Evolutionary conservation across 2,113 vertebrate species (phyloP), one percentile per base, ranked within the genome.

Genomic region (Etia nguti): DNA sequence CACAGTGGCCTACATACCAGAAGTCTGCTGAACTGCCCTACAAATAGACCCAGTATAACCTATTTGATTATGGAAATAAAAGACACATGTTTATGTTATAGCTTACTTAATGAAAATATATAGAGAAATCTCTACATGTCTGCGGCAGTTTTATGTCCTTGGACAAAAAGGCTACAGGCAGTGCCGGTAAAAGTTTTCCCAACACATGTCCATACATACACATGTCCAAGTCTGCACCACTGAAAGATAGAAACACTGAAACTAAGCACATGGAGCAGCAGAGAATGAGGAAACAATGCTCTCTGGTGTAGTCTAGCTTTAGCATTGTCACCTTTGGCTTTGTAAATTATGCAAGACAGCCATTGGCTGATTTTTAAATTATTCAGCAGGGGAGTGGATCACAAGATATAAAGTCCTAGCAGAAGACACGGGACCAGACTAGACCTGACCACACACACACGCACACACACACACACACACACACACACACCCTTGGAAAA

Each of bases 351-450:
- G 95, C 94, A 96, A 57, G 80, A 77, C 90, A 92, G 92, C 87
- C 93, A 93, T 95, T 94, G 95, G 94, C 93, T 94, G 92, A 94
- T 95, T 92, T 87, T 90, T 96, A 29, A 95, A 96, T 96, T 94
- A 96, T 96, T 96, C 93, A 96, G 46, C 65, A 92, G 79, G 88
- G 79, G 90, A 95, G 91, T 83, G 46, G 92, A 95, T 95, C 89
- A 89, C 92, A 91, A 94, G 91, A 94, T 91, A 93, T 90, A 93
- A 93, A 89, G 92, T 92, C 89, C 80, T 20, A 46, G 89, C 65
- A 86, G 84, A 91, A 93, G 94, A 92, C 41, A 79, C 75, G 26
- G 70, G 68, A 84, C 87, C 82, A 90, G 81, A 88, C 77, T 55
- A 62, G 83, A 18, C 77, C 34, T 68, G 2, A 22, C 62, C 29